Base-by-base conservation (phyloP, 2,888 invertebrate genomes). In the Morpho helenor region DNA sequence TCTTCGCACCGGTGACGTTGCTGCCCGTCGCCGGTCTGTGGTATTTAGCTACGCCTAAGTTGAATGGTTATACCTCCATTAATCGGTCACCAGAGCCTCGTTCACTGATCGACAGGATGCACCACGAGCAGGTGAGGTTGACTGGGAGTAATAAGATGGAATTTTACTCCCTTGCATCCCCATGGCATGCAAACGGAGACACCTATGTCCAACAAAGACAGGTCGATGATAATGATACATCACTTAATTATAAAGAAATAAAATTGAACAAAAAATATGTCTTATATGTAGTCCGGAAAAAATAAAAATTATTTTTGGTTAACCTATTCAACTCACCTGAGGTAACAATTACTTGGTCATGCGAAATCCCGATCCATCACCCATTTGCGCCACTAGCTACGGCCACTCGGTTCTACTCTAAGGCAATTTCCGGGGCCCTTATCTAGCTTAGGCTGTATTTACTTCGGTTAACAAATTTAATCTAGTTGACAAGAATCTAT, bases 311-410 rank as follows among this genome's bases (percentile, higher is more conserved):
- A 7, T 77, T 49, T 9, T 39, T 55, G 55, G 23, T 47, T 42
- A 55, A 55, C 55, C 55, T 55, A 49, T 49, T 42, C 49, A 49
- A 49, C 77, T 75, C 76, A 78, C 76, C 81, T 77, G 77, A 81
- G 79, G 84, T 87, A 87, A 89, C 87, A 89, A 89, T 88, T 87
- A 88, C 80, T 70, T 76, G 84, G 88, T 85, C 89, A 90, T 89
- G 89, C 89, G 79, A 90, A 81, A 70, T 64, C 65, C 73, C 83
- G 73, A 90, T 90, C 87, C 84, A 90, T 90, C 89, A 90, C 82
- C 83, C 75, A 86, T 83, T 87, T 80, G 73, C 77, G 78, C 79
- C 79, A 77, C 75, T 79, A 76, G 81, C 82, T 77, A 76, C 79
- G 74, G 80, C 79, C 81, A 80, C 80, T 81, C 80, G 73, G 79